These are phyloP conservation scores for Leptosomus discolor DNA, from an alignment of 2,113 vertebrate genomes.

Conservation along the genomic window DNA sequence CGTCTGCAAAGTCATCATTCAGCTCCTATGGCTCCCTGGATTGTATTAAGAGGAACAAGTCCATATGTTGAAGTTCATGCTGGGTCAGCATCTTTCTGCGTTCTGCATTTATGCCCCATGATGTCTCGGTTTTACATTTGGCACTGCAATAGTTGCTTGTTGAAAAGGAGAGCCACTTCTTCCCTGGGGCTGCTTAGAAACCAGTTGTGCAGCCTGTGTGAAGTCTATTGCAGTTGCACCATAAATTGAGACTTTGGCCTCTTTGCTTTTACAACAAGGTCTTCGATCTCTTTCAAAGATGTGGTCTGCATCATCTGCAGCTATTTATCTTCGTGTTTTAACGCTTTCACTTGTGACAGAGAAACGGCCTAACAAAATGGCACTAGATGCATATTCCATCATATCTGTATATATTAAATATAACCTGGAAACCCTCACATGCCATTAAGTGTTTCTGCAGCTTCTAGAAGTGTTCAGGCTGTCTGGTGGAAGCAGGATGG, in stretches of 20 bases:
- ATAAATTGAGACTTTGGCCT: background rate
- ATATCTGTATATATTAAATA: background rate
- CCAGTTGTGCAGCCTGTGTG: background rate
- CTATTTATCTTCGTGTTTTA: background rate
- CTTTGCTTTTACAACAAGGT: background rate
- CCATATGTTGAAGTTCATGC: background rate
- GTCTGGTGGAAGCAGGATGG: background rate
- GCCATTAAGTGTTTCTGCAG: background rate
- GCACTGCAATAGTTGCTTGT: background rate
- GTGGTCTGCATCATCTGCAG: background rate
- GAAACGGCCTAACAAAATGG: background rate
- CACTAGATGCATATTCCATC: background rate
- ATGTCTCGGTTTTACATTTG: background rate
- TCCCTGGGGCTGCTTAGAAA: background rate
- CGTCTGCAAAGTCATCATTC: background rate
- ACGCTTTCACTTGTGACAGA: background rate
- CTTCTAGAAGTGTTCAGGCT: background rate
- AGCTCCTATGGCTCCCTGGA: background rate
- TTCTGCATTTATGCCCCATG: background rate
- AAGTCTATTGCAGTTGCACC: background rate
- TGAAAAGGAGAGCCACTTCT: background rate
- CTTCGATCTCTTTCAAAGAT: background rate
- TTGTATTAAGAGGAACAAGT: background rate
- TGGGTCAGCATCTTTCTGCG: background rate
- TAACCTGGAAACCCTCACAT: background rate